Percentiles rank a stretch among this genome's conserved stretches.
phyloP scores from a whole-genome alignment of 2,797 vertebrate species.

The Neostethus bicornis region DNA sequence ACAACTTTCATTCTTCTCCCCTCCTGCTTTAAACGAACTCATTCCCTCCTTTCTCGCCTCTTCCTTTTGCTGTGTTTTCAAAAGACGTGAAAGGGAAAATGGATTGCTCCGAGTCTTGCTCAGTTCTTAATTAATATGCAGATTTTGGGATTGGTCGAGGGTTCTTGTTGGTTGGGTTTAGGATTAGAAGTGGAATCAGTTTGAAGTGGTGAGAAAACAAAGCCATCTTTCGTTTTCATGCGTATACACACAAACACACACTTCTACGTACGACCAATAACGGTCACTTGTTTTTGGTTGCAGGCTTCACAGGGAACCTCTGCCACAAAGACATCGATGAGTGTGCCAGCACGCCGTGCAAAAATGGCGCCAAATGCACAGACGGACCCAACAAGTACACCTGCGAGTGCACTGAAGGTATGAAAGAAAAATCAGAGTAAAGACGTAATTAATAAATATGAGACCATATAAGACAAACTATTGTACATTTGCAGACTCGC shows the following conservation, averaged over 20 bases:
- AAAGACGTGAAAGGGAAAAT: conserved; percentile 59
- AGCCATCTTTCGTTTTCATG: conserved; percentile 34
- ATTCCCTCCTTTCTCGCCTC: conserved; percentile 33
- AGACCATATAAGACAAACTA: neutral
- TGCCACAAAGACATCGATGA: conserved; percentile 94
- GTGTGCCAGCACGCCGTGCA: conserved; percentile 96
- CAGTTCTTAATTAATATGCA: conserved; percentile 72
- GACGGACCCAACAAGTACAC: conserved; percentile 94
- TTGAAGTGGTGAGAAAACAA: conserved; percentile 55
- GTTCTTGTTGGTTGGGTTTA: conserved; percentile 31
- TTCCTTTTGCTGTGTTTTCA: conserved; percentile 37
- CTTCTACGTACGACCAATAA: conserved; percentile 42
- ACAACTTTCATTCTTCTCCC: conserved; percentile 68
- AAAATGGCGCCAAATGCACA: conserved; percentile 92
- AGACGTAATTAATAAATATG: neutral
- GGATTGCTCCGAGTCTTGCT: conserved; percentile 46
- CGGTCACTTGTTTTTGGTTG: conserved; percentile 49
- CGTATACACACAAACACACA: conserved; percentile 12
- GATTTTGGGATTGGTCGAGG: conserved; percentile 59
- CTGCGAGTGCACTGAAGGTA: conserved; percentile 95
- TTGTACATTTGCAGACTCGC: too few species aligned
- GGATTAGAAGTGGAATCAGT: conserved; percentile 48
- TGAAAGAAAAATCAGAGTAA: neutral
- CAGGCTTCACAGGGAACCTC: conserved; percentile 91
- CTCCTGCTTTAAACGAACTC: conserved; percentile 37